These are phyloP conservation scores for Arnoldichthys spilopterus DNA, from an alignment of 2,797 vertebrate species.

Conservation along the genomic window DNA sequence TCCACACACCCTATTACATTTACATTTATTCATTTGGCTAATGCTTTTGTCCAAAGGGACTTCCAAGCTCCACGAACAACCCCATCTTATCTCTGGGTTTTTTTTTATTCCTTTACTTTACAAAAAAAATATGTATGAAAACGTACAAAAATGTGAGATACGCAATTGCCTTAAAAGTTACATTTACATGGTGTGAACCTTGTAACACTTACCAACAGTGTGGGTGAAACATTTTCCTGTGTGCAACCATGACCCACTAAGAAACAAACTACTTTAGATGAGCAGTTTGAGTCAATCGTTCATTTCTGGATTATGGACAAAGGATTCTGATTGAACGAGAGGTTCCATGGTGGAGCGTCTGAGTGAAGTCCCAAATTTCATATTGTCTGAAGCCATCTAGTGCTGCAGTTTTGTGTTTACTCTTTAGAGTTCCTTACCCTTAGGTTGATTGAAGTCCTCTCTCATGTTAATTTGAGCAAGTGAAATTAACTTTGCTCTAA, in stretches of 20 bases:
- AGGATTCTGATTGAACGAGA: background rate
- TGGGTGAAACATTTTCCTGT: no score
- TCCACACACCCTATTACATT: no score
- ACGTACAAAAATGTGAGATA: no score
- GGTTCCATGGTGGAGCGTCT: background rate
- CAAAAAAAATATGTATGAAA: no score
- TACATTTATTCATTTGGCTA: no score
- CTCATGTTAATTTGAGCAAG: conserved; percentile 30
- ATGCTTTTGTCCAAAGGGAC: no score
- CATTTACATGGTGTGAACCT: no score
- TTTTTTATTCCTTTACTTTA: no score
- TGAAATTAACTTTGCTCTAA: conserved; percentile 51
- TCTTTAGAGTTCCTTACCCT: background rate
- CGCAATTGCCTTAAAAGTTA: no score
- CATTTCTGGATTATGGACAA: background rate
- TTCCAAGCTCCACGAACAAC: no score
- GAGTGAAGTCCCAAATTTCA: background rate
- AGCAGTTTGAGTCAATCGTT: background rate
- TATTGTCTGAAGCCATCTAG: background rate
- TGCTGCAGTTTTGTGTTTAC: conserved; percentile 10
- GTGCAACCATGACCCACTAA: background rate
- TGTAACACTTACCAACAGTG: no score
- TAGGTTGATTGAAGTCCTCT: conserved; percentile 43
- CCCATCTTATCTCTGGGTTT: no score
- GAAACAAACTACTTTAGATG: background rate